Evolutionary conservation across 2,797 vertebrate species (phyloP).

Genomic region (Pseudochirops corinnae): DNA sequence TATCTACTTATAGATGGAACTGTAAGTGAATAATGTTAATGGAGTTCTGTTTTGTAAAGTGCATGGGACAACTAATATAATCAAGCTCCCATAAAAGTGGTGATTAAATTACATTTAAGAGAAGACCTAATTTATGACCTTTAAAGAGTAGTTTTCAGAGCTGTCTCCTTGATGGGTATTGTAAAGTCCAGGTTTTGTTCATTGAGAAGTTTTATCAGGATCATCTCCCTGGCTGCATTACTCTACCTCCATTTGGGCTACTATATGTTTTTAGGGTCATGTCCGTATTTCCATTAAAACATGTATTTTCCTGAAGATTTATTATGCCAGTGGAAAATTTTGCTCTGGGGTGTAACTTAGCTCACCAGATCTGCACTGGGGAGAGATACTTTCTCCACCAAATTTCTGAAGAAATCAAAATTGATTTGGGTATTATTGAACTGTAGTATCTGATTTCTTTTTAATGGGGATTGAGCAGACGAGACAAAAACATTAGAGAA

Average conservation of each 20-base stretch:
- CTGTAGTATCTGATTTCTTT: constrained; percentile 23
- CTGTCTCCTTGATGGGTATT: constrained; percentile 50
- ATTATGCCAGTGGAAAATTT: constrained; percentile 4
- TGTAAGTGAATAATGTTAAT: constrained; percentile 78
- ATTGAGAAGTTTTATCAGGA: constrained; percentile 43
- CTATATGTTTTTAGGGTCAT: constrained; percentile 21
- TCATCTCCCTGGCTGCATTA: constrained; percentile 15
- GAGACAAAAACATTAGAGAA: constrained; percentile 21
- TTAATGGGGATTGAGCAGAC: constrained; percentile 57
- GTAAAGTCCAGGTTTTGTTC: constrained; percentile 52
- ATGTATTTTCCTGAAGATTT: constrained; percentile 36
- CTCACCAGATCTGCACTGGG: constrained; percentile 61
- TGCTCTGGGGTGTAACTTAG: constrained; percentile 60
- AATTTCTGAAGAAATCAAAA: constrained; percentile 74
- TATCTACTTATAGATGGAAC: constrained; percentile 76
- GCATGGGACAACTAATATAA: constrained; percentile 76
- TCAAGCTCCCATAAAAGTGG: constrained; percentile 72
- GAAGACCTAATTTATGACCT: constrained; percentile 75
- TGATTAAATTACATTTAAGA: constrained; percentile 79
- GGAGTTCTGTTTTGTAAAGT: constrained; percentile 81
- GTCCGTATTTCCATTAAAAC: constrained; percentile 65
- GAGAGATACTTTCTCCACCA: constrained; percentile 57
- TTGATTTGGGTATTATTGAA: constrained; percentile 64
- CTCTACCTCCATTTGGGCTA: constrained; percentile 26
- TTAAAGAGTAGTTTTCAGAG: constrained; percentile 71